Base-by-base conservation (phyloP, 2,797 vertebrate genomes). In the Myotis findleyi region DNA sequence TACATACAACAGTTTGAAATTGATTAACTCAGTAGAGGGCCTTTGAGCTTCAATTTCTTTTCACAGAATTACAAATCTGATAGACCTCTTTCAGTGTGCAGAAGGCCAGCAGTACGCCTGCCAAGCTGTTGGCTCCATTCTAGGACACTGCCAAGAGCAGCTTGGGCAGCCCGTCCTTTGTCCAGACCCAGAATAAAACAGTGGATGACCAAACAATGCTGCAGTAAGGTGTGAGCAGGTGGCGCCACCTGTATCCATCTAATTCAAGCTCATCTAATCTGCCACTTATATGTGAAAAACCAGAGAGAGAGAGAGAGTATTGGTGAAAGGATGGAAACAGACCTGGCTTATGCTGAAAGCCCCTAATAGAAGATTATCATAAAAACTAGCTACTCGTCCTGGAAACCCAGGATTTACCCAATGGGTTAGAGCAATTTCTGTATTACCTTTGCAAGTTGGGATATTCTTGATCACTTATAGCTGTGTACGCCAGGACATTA, bases 151-250 rank as follows among this genome's bases (percentile, higher is more conserved):
- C 79, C 59, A 68, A 96, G 95, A 97, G 79, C 89, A 97, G 85
- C 91, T 89, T 95, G 93, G 86, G 30, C 87, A 95, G 94, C 66
- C 14, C 36, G 51, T 93, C 38, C 71, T 97, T 95, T 97, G 97
- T 97, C 68, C 94, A 93, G 85, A 68, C 33, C 38, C 90, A 94
- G 95, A 97, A 93, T 44, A 95, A 97, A 96, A 92, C 96, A 95
- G 85, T 91, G 75, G 96, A 96, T 96, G 87, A 96, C 84, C 95
- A 94, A 83, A 90, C 77, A 97, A 97, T 96, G 86, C 93, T 94
- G 16, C 36, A 85, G 9, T 80, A 87, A 96, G 95, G 97, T 51
- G 59, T 59, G 88, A 97, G 97, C 97, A 98, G 97, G 97, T 98
- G 97, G 87, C n/a, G 68, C 12, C 27, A 95, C 84, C 94, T 76